These are phyloP conservation scores for Boleophthalmus pectinirostris DNA, from an alignment of 2,113 vertebrate species.

Conservation along the genomic window DNA sequence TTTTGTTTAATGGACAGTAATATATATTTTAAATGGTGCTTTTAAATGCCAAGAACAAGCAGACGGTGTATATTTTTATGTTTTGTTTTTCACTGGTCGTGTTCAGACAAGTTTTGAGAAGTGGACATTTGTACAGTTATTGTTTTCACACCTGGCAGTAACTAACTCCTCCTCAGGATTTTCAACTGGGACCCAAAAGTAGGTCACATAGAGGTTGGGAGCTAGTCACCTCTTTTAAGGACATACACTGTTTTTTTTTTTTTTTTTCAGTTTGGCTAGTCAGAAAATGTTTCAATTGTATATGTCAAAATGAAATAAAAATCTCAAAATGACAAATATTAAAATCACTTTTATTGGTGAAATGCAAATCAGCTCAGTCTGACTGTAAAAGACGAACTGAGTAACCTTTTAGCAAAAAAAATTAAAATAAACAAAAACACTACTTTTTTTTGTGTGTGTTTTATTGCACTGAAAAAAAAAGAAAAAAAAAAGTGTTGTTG, in stretches of 20 bases:
- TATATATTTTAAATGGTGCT: neutral
- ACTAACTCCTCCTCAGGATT: neutral
- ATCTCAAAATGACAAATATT: no score
- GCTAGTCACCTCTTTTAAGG: neutral
- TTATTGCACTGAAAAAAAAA: no score
- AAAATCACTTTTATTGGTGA: no score
- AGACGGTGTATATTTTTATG: neutral
- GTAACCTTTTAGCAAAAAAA: no score
- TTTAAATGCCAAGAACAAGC: neutral
- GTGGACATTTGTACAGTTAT: neutral
- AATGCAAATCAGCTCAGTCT: no score
- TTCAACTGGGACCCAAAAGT: neutral
- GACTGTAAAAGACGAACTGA: no score
- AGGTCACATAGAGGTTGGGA: neutral
- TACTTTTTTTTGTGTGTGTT: no score
- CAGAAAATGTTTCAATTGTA: no score
- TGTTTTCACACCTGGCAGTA: neutral
- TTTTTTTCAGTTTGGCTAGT: neutral
- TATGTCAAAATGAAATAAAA: no score
- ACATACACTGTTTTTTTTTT: neutral
- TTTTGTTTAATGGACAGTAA: constrained; percentile 2
- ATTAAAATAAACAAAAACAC: no score
- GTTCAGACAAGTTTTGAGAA: neutral
- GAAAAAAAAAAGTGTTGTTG: no score
- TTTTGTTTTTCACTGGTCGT: neutral